Base-by-base conservation (phyloP, 2,797 vertebrate species). In the Sebastes taczanowskii region DNA sequence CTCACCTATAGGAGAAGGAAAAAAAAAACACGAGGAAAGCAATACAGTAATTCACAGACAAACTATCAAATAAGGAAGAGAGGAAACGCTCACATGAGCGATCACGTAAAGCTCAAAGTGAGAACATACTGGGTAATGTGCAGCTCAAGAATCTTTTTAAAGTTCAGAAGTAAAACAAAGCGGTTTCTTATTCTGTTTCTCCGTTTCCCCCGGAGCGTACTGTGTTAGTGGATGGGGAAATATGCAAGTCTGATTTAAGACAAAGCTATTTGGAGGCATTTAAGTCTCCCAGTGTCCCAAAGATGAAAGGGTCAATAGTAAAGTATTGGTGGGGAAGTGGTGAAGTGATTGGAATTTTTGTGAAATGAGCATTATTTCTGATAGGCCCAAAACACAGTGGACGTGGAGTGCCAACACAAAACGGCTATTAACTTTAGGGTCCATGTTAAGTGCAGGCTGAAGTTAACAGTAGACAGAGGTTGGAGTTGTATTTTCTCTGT, bases 231-330 rank as follows among this genome's bases (percentile, higher is more conserved):
- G 61, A 82, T 71, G 60, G 87, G 86, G 78, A 91, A 91, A 90
- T 89, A 71, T 80, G 72, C 66, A 71, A 71, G 67, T 82, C 86
- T 82, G 84, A 87, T 91, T 92, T 82, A 91, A 87, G 81, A 71
- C 78, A 74, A 85, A 89, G 84, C 84, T 90, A 74, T 90, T 90
- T 84, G 78, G 73, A 84, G 80, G 71, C 82, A 89, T 90, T 92
- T 83, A 90, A 81, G 29, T 72, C 68, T 84, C 71, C 29, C 70
- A 34, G 55, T 56, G 65, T 82, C 66, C 74, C 83, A 81, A 55
- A 89, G 81, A 81, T 75, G 75, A 75, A 81, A 55, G 38, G 79
- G 65, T 88, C 79, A 78, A 67, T 69, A 65, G 58, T 68, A 73
- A 80, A 77, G 60, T 77, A 46, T 80, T 82, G 53, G 27, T 61